phyloP scores from a whole-genome alignment of 2,888 invertebrate species.

The Iselma pallidipennis region DNA sequence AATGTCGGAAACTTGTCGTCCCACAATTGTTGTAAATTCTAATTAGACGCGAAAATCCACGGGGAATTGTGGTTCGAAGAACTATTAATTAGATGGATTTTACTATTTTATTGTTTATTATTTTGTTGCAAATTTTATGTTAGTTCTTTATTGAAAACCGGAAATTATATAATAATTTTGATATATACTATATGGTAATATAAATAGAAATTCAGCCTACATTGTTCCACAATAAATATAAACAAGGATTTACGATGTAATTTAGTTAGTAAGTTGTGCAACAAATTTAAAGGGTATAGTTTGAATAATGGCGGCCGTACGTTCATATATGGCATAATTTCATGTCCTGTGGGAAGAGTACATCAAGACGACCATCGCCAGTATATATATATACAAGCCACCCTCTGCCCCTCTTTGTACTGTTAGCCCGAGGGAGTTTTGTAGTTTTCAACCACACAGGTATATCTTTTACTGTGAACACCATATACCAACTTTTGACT shows the following conservation, averaged over 20 bases:
- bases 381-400: constrained; percentile 9
- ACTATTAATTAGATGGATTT: too few relatives aligned
- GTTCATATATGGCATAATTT: constrained; percentile 42
- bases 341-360: constrained; percentile 41
- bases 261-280: constrained; percentile 44
- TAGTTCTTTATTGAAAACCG: too few relatives aligned
- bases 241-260: constrained; percentile 45
- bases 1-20: too few relatives aligned
- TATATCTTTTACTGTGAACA: too few relatives aligned
- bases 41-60: too few relatives aligned
- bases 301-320: constrained; percentile 42
- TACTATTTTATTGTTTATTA: too few relatives aligned
- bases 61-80: too few relatives aligned
- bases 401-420: not conserved
- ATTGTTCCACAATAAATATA: constrained; percentile 41
- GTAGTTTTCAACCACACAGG: not conserved
- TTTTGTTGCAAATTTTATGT: too few relatives aligned
- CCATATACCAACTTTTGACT: too few relatives aligned
- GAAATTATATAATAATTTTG: not conserved
- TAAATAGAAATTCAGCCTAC: constrained; percentile 31
- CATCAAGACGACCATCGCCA: constrained; percentile 36
- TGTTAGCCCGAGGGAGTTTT: not conserved
- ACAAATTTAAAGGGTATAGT: constrained; percentile 44
- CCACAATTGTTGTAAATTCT: too few relatives aligned
- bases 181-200: not conserved